A percentile compares a stretch with the other conserved stretches of the same genome.
Conservation (phyloP, 2,113 vertebrate genomes). For the Apaloderma vittatum region DNA sequence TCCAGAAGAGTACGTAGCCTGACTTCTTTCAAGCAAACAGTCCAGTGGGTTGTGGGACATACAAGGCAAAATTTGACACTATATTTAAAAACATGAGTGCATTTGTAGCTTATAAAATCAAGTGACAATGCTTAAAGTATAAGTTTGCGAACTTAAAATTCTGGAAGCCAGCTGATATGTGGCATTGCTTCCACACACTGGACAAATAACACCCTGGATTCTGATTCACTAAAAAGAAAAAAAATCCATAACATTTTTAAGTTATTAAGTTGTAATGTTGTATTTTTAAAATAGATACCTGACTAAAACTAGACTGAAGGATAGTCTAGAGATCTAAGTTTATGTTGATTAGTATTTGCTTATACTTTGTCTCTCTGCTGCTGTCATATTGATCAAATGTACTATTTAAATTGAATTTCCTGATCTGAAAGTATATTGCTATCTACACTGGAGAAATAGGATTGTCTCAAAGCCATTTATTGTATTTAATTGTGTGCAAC, state of each 20-base stretch:
- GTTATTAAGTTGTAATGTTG: neutral
- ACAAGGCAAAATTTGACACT: neutral
- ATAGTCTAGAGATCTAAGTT: neutral
- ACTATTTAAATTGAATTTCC: conserved; percentile 41
- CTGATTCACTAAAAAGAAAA: neutral
- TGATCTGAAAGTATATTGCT: neutral
- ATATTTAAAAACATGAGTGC: neutral
- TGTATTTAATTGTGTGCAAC: conserved; percentile 1
- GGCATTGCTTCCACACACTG: neutral
- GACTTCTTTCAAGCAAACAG: neutral
- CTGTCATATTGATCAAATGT: neutral
- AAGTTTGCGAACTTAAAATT: neutral
- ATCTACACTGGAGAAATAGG: neutral
- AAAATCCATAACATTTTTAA: neutral
- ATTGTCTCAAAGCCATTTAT: neutral
- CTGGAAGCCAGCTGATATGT: neutral
- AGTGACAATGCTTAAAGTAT: neutral
- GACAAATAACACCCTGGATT: neutral
- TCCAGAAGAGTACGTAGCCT: neutral
- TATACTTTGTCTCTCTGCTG: neutral
- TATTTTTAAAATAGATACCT: neutral
- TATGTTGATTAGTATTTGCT: conserved; percentile 21
- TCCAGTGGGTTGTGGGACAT: neutral
- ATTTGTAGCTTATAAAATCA: neutral
- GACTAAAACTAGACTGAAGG: neutral